Evolutionary conservation across 2,113 vertebrate genomes (phyloP).

Genomic region (Muntiacus muntjak): DNA sequence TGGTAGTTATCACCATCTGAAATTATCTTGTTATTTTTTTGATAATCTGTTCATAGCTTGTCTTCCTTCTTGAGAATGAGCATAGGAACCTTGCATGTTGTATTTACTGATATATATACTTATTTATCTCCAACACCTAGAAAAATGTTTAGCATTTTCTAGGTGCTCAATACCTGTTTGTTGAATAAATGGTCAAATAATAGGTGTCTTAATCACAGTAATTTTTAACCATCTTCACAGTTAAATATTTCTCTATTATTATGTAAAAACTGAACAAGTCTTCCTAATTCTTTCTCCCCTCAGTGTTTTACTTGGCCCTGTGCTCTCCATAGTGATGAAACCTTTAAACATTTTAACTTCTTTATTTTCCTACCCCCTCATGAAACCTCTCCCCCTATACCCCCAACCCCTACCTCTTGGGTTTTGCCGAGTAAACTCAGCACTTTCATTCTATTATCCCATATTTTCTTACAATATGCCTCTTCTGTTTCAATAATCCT

Average conservation of each 20-base stretch:
- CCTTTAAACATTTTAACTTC: constrained; percentile 54
- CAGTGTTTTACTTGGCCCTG: constrained; percentile 36
- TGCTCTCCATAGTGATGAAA: constrained; percentile 36
- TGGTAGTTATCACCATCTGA: neutral
- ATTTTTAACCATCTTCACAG: neutral
- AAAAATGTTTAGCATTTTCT: neutral
- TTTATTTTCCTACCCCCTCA: constrained; percentile 38
- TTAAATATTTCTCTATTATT: constrained; percentile 18
- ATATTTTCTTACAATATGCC: constrained; percentile 49
- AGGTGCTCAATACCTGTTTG: neutral
- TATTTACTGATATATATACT: neutral
- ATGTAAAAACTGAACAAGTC: constrained; percentile 22
- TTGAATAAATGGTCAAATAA: neutral
- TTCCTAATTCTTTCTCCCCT: neutral
- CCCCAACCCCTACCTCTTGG: neutral
- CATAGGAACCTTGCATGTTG: neutral
- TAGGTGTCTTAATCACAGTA: neutral
- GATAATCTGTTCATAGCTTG: neutral
- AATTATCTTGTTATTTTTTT: neutral
- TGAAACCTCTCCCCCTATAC: neutral
- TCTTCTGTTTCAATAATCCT: constrained; percentile 59
- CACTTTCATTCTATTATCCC: neutral
- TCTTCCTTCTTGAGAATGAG: neutral
- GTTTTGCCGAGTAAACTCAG: constrained; percentile 55
- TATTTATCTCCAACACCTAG: neutral